Evolutionary conservation across 2,888 invertebrate species (phyloP).

Genomic region (Rhimphoctona megacephalus): DNA sequence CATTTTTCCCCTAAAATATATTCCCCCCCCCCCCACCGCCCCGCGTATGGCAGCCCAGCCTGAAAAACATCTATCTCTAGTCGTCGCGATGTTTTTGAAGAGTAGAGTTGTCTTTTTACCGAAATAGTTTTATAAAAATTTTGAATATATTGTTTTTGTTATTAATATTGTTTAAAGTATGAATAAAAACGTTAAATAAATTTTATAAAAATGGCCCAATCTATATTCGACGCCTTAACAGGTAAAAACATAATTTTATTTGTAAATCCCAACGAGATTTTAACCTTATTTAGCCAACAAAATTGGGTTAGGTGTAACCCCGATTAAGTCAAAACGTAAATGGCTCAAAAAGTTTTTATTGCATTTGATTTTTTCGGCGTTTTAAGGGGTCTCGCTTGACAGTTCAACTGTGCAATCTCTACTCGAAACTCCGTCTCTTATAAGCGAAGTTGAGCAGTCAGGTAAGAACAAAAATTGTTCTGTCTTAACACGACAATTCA

Average conservation of each 20-base stretch:
- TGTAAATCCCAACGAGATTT: constrained; percentile 9
- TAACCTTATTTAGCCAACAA: constrained; percentile 34
- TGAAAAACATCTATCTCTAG: constrained; percentile 48
- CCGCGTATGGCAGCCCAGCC: constrained; percentile 34
- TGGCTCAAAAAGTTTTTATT: background rate
- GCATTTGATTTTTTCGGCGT: background rate
- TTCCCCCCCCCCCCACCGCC: background rate
- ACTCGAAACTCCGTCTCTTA: constrained; percentile 81
- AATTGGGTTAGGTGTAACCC: constrained; percentile 36
- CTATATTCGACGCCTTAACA: constrained; percentile 82
- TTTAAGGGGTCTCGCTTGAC: constrained; percentile 80
- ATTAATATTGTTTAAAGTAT: constrained; percentile 42
- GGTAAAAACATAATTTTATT: constrained; percentile 74
- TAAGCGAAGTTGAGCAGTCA: constrained; percentile 82
- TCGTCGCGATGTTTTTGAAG: constrained; percentile 66
- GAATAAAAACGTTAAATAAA: constrained; percentile 34
- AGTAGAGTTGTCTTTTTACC: constrained; percentile 61
- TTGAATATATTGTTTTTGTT: constrained; percentile 38
- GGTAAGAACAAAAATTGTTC: constrained; percentile 71
- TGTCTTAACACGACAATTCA: background rate
- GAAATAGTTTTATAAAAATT: constrained; percentile 38
- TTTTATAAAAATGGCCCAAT: constrained; percentile 79
- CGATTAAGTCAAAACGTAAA: background rate
- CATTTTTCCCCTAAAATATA: constrained; percentile 7
- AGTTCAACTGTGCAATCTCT: constrained; percentile 82